A percentile compares a stretch with the other conserved stretches of the same genome.
Conservation (phyloP, 1,140 invertebrate genomes). For the Sycophaga agraensis region DNA sequence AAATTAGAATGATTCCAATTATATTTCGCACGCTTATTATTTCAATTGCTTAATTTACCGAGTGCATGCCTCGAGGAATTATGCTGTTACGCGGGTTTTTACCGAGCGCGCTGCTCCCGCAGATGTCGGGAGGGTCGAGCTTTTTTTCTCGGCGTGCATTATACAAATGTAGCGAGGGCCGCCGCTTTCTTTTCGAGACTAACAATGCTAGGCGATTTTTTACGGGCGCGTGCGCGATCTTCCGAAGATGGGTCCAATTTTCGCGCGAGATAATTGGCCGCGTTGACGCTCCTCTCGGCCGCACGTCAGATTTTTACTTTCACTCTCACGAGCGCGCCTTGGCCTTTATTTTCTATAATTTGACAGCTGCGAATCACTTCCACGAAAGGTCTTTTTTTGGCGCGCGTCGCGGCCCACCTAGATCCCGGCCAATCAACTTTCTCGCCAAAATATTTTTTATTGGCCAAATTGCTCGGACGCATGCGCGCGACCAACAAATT, state of each 20-base stretch:
- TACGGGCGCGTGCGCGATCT: not conserved
- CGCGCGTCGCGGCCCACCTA: no score
- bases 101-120: not conserved
- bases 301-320: conserved; percentile 17
- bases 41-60: not conserved
- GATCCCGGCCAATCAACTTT: conserved; percentile 1
- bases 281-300: conserved; percentile 19
- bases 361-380: conserved; percentile 24
- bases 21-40: conserved; percentile 5
- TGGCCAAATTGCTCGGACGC: not conserved
- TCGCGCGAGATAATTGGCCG: conserved; percentile 10
- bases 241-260: conserved; percentile 12
- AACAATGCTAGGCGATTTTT: not conserved
- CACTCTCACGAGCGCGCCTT: not conserved
- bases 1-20: conserved; percentile 3
- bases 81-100: not conserved
- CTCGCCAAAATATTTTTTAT: not conserved
- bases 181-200: not conserved
- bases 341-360: conserved; percentile 27
- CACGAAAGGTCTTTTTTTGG: conserved; percentile 7
- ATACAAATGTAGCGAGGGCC: no score
- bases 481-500: no score
- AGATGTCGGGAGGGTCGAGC: no score
- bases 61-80: not conserved
- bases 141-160: no score